Conservation (phyloP, 2,797 vertebrate species). For the Gastrophryne carolinensis region DNA sequence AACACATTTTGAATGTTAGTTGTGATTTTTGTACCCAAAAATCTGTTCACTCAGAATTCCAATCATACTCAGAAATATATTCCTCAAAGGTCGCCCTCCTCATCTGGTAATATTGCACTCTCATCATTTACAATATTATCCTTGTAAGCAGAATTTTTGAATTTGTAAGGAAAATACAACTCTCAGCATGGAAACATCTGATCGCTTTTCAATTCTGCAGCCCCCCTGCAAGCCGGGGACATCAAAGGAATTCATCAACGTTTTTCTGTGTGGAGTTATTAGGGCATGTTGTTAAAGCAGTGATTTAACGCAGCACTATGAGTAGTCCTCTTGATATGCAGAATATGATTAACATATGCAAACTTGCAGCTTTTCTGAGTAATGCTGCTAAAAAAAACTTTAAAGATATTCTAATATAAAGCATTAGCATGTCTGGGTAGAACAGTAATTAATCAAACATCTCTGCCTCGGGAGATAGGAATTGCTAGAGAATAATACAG, state of each 20-base stretch:
- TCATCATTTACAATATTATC: not conserved
- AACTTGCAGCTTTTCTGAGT: too few species aligned
- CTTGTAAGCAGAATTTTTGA: not conserved
- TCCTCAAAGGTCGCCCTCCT: not conserved
- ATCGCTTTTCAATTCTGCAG: not conserved
- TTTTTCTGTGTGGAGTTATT: not conserved
- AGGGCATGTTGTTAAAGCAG: not conserved
- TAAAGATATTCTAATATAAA: not conserved
- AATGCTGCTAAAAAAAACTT: too few species aligned
- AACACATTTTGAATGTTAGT: too few species aligned
- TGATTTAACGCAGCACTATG: not conserved
- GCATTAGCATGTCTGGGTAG: not conserved
- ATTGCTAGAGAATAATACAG: not conserved
- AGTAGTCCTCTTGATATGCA: not conserved
- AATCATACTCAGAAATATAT: not conserved
- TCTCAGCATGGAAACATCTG: not conserved
- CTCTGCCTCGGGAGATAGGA: not conserved
- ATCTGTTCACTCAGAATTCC: too few species aligned
- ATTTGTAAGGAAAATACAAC: not conserved
- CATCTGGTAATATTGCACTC: not conserved
- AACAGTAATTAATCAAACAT: not conserved
- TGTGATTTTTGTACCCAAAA: too few species aligned
- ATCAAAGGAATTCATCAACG: not conserved
- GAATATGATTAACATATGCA: not conserved
- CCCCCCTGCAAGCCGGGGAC: not conserved